Percentiles rank a stretch among this genome's conserved stretches.
Conservation (phyloP, 2,797 vertebrate species). For the Scolopax bukidnonensis region DNA sequence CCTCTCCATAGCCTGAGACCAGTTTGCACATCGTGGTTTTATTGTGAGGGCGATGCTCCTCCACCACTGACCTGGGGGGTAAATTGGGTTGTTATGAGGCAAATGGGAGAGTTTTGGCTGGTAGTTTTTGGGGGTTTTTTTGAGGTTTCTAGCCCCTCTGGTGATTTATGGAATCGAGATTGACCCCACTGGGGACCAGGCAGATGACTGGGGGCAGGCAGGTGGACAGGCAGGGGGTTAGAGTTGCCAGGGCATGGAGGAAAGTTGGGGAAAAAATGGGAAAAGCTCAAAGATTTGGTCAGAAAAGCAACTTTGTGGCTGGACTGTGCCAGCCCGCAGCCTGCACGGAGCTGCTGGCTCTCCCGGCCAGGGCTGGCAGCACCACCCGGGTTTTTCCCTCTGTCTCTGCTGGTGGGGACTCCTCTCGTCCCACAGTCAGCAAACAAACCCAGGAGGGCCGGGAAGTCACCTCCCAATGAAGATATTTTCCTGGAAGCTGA, state of each 20-base stretch:
- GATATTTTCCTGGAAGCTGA: not conserved
- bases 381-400: not conserved
- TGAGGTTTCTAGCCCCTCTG: not conserved
- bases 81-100: not conserved
- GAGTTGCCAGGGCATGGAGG: not conserved
- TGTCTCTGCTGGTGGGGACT: not conserved
- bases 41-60: not conserved
- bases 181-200: not conserved
- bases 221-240: not conserved
- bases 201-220: not conserved
- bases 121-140: not conserved
- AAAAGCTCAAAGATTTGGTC: not conserved
- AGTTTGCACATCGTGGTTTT: not conserved
- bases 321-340: not conserved
- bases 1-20: not conserved
- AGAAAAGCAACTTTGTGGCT: not conserved
- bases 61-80: not conserved
- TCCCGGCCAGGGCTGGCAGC: not conserved
- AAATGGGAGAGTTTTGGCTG: not conserved
- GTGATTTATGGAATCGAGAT: not conserved
- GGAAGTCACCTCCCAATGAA: not conserved
- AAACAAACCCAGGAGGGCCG: not conserved
- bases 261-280: too few species aligned
- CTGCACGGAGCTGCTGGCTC: not conserved
- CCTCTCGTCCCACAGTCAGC: not conserved